Evolutionary conservation across 2,797 vertebrate genomes (phyloP).

Genomic region (Huso huso): DNA sequence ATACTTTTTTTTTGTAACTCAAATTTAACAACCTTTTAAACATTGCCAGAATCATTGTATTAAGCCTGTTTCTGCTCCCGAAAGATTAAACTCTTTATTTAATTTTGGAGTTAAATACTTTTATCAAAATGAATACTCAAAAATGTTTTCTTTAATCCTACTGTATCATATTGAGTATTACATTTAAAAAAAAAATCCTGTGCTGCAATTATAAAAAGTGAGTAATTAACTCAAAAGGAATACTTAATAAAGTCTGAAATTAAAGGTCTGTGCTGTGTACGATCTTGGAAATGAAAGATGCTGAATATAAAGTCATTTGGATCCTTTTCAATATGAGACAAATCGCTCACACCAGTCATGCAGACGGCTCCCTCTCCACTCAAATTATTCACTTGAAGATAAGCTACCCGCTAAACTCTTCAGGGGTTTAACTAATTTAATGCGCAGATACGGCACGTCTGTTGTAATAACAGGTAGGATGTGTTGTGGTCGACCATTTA

Average conservation of each 20-base stretch:
- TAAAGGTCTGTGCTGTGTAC: constrained; percentile 47
- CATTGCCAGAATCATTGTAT: too few species aligned
- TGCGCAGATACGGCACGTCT: constrained; percentile 67
- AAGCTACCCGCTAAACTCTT: constrained; percentile 68
- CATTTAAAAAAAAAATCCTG: too few species aligned
- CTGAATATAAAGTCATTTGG: constrained; percentile 53
- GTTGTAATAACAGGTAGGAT: constrained; percentile 80
- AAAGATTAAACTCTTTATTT: too few species aligned
- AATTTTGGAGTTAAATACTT: too few species aligned
- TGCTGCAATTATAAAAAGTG: too few species aligned
- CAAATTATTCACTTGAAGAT: constrained; percentile 78
- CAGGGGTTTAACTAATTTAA: constrained; percentile 77
- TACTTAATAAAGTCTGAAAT: constrained; percentile 42
- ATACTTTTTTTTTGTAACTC: too few species aligned
- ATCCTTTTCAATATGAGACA: constrained; percentile 65
- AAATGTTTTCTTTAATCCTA: too few species aligned
- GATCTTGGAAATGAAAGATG: constrained; percentile 54
- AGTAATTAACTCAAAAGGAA: constrained; percentile 16
- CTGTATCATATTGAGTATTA: too few species aligned
- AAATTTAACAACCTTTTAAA: too few species aligned
- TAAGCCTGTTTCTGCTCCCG: too few species aligned
- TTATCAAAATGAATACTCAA: too few species aligned
- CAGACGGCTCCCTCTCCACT: constrained; percentile 60
- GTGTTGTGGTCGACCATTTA: constrained; percentile 81
- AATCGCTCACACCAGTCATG: constrained; percentile 72